phyloP scores from a whole-genome alignment of 2,797 vertebrate species.

The Chromis chromis region DNA sequence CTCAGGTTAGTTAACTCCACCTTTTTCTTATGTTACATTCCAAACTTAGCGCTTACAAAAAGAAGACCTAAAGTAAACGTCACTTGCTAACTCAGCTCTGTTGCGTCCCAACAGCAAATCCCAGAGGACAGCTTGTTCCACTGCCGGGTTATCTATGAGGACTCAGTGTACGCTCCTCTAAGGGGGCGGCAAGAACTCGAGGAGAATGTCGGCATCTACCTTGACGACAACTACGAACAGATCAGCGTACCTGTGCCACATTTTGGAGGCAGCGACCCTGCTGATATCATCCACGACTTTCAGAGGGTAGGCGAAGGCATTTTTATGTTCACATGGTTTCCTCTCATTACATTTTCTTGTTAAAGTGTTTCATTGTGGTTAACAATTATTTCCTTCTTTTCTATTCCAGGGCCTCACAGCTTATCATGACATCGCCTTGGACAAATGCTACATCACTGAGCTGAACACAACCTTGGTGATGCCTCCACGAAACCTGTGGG shows the following conservation, averaged over 20 bases:
- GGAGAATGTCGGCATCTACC: conserved; percentile 93
- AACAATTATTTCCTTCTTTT: conserved; percentile 1
- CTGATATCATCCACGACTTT: conserved; percentile 96
- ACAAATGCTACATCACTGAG: conserved; percentile 95
- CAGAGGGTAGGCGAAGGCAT: conserved; percentile 85
- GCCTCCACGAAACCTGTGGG: conserved; percentile 94
- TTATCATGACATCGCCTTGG: conserved; percentile 92
- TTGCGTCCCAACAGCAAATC: conserved; percentile 76
- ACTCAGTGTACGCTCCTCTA: conserved; percentile 88
- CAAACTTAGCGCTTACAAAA: background rate
- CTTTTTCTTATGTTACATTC: background rate
- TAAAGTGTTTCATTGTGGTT: background rate
- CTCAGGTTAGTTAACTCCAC: conserved; percentile 84
- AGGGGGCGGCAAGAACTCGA: conserved; percentile 89
- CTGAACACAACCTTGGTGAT: conserved; percentile 94
- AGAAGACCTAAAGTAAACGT: background rate
- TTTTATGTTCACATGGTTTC: background rate
- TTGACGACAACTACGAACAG: conserved; percentile 93
- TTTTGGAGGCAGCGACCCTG: conserved; percentile 92
- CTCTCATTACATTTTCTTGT: background rate
- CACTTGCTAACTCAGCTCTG: conserved; percentile 48
- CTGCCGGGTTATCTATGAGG: conserved; percentile 91
- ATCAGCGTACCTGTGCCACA: conserved; percentile 93
- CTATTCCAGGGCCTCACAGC: conserved; percentile 90
- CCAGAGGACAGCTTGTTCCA: conserved; percentile 93